phyloP scores from a whole-genome alignment of 2,113 vertebrate genomes.

The Amphiprion percula region DNA sequence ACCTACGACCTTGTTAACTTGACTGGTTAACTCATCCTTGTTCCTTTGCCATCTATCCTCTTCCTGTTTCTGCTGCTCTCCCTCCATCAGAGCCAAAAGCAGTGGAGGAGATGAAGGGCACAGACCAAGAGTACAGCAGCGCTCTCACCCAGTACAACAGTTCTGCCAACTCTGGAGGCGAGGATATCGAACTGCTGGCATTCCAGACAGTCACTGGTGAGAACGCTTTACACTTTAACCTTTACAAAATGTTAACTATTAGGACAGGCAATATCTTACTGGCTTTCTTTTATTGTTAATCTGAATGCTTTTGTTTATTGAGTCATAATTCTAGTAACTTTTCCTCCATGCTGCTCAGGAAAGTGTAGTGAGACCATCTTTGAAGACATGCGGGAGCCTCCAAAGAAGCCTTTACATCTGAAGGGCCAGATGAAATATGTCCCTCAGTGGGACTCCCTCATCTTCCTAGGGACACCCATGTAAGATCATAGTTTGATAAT shows the following conservation, averaged over 20 bases:
- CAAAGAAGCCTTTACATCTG: slow-evolving; percentile 84
- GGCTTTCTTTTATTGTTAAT: background rate
- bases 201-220: slow-evolving; percentile 85
- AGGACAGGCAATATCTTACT: no score
- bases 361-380: slow-evolving; percentile 86
- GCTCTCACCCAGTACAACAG: slow-evolving; percentile 80
- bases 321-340: background rate
- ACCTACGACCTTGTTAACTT: slow-evolving; percentile 6
- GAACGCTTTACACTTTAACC: slow-evolving; percentile 12
- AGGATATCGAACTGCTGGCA: slow-evolving; percentile 84
- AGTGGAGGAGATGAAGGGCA: slow-evolving; percentile 76
- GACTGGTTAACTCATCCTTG: background rate
- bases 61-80: background rate
- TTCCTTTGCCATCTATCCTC: background rate
- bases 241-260: background rate
- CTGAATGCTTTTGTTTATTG: background rate
- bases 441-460: slow-evolving; percentile 85
- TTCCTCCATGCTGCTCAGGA: slow-evolving; percentile 58
- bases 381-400: slow-evolving; percentile 83
- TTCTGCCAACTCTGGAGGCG: slow-evolving; percentile 75
- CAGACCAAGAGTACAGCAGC: slow-evolving; percentile 79
- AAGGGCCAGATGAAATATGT: slow-evolving; percentile 87
- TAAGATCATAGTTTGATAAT: slow-evolving; percentile 58
- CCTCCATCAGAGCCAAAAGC: slow-evolving; percentile 68
- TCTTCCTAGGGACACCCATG: slow-evolving; percentile 85